A percentile compares a stretch with the other conserved stretches of the same genome.
Evolutionary conservation across 2,888 invertebrate genomes (phyloP).

Genomic region (Caenorhabditis panamensis): DNA sequence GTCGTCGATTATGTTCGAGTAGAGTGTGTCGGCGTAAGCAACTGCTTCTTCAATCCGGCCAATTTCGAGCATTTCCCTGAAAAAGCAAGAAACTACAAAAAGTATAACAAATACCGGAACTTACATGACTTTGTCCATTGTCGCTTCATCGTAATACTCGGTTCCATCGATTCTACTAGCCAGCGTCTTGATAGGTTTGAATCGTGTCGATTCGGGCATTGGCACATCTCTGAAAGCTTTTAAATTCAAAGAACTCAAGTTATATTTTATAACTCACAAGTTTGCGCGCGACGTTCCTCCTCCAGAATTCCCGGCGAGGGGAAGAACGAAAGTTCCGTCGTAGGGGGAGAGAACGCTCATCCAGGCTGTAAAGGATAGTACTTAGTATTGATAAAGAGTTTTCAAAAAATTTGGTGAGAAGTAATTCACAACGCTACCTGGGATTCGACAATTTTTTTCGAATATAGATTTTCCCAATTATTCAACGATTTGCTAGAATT

Average conservation of each 20-base stretch:
- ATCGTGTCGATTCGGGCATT: conserved; percentile 33
- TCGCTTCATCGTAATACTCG: conserved; percentile 50
- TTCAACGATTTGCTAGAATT: too few species aligned
- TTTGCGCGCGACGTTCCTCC: background rate
- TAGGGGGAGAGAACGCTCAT: background rate
- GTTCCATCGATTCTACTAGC: conserved; percentile 49
- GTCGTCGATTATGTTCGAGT: conserved; percentile 47
- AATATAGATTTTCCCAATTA: too few species aligned
- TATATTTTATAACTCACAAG: background rate
- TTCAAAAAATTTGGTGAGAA: too few species aligned
- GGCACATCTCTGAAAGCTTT: conserved; percentile 39
- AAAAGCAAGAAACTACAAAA: too few species aligned
- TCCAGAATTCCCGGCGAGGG: background rate
- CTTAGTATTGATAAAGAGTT: too few species aligned
- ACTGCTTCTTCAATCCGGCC: conserved; percentile 57
- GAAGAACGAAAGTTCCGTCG: background rate
- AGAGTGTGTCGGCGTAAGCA: conserved; percentile 49
- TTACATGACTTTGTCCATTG: conserved; percentile 48
- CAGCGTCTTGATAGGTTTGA: conserved; percentile 49
- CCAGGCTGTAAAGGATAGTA: background rate
- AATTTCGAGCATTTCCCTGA: conserved; percentile 60
- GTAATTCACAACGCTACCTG: too few species aligned
- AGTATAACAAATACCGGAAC: background rate
- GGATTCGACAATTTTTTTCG: too few species aligned
- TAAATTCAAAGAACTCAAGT: background rate